Percentiles rank a stretch among this genome's conserved stretches.
These are phyloP conservation scores for Meandrina meandrites DNA, from an alignment of 92 coral and sea anemone genomes.

Conservation along the genomic window DNA sequence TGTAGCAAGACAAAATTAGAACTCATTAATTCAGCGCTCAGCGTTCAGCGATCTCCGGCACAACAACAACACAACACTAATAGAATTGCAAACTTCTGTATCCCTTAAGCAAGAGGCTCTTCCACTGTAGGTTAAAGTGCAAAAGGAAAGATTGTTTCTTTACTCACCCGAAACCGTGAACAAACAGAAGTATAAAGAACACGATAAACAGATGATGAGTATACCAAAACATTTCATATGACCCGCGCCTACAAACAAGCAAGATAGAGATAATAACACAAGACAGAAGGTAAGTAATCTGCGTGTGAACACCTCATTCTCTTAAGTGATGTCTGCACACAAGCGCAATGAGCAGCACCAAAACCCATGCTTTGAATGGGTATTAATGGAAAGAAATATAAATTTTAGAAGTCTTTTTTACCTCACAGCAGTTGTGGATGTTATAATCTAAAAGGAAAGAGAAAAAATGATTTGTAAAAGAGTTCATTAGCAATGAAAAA, in stretches of 20 bases:
- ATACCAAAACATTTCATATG: conserved; percentile 81
- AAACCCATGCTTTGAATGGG: too few species aligned
- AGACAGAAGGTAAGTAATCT: too few species aligned
- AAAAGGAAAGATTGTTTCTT: too few species aligned
- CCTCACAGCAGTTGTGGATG: conserved; percentile 69
- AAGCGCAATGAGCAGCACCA: background rate
- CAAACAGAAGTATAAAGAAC: conserved; percentile 66
- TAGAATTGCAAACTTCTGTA: too few species aligned
- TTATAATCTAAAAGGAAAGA: conserved; percentile 40
- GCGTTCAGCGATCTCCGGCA: too few species aligned
- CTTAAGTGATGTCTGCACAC: too few species aligned
- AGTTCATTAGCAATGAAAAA: background rate
- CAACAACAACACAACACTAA: too few species aligned
- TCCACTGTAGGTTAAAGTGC: too few species aligned
- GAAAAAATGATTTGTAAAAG: background rate
- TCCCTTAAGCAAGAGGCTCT: too few species aligned
- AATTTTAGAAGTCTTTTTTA: background rate
- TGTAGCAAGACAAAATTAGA: too few species aligned
- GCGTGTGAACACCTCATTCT: too few species aligned
- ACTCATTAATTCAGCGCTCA: too few species aligned
- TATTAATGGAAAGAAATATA: background rate
- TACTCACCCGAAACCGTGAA: conserved; percentile 84
- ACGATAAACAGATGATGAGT: conserved; percentile 74
- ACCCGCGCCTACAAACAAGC: conserved; percentile 29
- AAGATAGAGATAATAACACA: background rate